phyloP scores from a whole-genome alignment of 2,888 invertebrate species.

The Philhelius pedissequus region DNA sequence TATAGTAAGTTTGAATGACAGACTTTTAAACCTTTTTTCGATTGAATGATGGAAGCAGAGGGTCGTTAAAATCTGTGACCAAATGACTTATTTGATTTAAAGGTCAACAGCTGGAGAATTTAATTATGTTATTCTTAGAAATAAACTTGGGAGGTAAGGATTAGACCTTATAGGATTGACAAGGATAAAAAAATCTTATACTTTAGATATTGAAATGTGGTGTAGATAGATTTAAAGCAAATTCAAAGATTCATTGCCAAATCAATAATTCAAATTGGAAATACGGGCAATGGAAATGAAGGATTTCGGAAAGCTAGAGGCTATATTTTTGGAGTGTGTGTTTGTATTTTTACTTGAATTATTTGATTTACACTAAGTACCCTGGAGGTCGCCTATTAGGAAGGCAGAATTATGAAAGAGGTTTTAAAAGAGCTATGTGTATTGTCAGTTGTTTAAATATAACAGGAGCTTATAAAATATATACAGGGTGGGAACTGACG shows the following conservation, averaged over 20 bases:
- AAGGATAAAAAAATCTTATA: neutral
- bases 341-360: neutral
- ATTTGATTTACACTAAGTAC: neutral
- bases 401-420: neutral
- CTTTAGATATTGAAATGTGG: neutral
- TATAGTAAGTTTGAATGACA: no score
- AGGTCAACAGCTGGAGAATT: neutral
- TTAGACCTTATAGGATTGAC: neutral
- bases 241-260: neutral
- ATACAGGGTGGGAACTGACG: no score
- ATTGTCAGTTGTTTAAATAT: neutral
- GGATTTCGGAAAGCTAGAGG: neutral
- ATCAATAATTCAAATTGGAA: neutral
- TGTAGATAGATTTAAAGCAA: neutral
- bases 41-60: neutral
- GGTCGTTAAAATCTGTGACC: neutral
- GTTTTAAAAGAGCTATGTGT: neutral
- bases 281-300: neutral
- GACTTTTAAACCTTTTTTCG: neutral
- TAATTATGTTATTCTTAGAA: neutral
- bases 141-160: neutral
- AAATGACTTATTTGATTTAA: neutral
- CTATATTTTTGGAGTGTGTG: neutral
- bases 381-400: no score
- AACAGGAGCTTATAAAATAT: no score